Conservation (phyloP, 2,888 invertebrate genomes). For the Sinodicranocentrus sp. region DNA sequence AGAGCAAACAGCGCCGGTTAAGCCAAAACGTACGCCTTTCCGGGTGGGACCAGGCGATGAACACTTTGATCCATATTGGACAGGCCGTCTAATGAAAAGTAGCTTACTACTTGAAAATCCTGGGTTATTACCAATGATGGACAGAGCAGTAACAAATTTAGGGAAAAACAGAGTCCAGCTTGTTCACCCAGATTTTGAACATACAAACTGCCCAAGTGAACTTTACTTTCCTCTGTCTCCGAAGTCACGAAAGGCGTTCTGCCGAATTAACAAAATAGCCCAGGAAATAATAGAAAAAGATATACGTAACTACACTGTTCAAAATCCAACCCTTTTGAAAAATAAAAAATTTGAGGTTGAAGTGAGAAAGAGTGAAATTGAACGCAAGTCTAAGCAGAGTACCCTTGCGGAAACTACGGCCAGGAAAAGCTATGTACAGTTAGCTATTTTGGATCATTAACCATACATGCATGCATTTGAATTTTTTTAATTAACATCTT, state of each 20-base stretch:
- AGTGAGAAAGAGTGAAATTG: neutral
- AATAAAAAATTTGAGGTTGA: neutral
- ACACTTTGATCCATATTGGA: constrained; percentile 27
- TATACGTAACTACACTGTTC: neutral
- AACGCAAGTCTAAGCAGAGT: neutral
- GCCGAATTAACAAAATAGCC: constrained; percentile 20
- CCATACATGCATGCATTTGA: no score
- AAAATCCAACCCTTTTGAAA: constrained; percentile 17
- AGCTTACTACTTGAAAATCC: constrained; percentile 36
- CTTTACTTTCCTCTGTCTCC: constrained; percentile 33
- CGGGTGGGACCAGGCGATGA: neutral
- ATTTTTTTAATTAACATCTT: no score
- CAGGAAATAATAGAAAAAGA: constrained; percentile 23
- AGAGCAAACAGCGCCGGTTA: neutral
- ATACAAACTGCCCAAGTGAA: constrained; percentile 34
- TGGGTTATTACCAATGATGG: constrained; percentile 24
- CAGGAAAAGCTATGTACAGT: neutral
- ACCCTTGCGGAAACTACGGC: neutral
- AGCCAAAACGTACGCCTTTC: constrained; percentile 13
- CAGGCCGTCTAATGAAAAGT: constrained; percentile 27
- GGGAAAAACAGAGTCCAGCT: neutral
- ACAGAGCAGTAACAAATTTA: neutral
- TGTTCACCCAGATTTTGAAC: constrained; percentile 24
- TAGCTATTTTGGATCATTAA: no score
- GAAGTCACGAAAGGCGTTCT: constrained; percentile 29